Base-by-base conservation (phyloP, 2,888 invertebrate species). In the Perdita meconis region DNA sequence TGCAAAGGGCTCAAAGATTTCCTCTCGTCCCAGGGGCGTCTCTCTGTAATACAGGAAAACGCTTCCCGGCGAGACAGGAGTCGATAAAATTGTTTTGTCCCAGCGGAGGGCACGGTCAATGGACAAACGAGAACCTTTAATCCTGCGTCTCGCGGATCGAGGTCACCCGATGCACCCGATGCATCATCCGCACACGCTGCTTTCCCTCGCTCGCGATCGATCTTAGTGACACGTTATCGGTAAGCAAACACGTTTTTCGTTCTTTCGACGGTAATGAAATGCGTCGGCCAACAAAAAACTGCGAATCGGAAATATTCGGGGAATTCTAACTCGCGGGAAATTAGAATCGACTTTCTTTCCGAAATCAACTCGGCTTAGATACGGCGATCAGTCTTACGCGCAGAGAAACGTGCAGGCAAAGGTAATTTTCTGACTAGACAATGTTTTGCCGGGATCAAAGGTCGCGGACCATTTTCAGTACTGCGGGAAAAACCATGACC, bases 11-110 rank as follows among this genome's bases (percentile, higher is more conserved):
- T 64, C 61, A 22, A 56, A 57, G 64, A 72, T 77, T 70, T 61
- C 42, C 38, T 44, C 24, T 34, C 36, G 59, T 71, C 56, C 71
- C 82, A 51, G 19, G 47, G 61, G 76, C 47, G 53, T 24, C 40
- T 34, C 65, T 59, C 56, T 66, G 60, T 72, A 79, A 83, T 73
- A 67, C 73, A 61, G 66, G 47, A 73, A 80, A 83, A 83, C 72
- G 51, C 57, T 70, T 59, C 42, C 59, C n/a, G 34, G n/a, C 34
- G 50, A 63, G 53, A 75, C 50, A 53, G 53, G 51, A 57, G 51
- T 50, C 80, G 81, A 82, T 80, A 77, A 83, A 82, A 82, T 81
- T 71, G 72, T 81, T 68, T 81, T 61, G 77, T 76, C 70, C 73
- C 83, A 30, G n/a, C 24, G 66, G 77, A 72, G 56, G 42, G 50